A percentile compares a stretch with the other conserved stretches of the same genome.
These are phyloP conservation scores for Cartodere bifasciata DNA, from an alignment of 2,888 invertebrate genomes.

Conservation along the genomic window DNA sequence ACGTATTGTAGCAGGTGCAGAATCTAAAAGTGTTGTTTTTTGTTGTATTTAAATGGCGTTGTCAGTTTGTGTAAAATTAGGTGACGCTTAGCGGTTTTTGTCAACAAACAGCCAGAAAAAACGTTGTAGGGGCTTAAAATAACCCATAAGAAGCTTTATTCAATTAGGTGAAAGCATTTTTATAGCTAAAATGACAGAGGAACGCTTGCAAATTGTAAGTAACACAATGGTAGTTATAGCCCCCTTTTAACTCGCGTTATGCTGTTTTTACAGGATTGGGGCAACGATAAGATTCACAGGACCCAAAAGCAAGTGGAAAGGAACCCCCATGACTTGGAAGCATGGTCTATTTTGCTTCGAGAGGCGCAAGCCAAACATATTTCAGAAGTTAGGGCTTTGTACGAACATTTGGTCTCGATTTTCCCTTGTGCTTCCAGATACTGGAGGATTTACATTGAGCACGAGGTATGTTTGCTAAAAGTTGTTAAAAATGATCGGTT, in stretches of 20 bases:
- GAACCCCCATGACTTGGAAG: slow-evolving; percentile 89
- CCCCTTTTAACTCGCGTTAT: slow-evolving; percentile 1
- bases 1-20: too few relatives aligned
- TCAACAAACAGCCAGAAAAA: too few relatives aligned
- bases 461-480: slow-evolving; percentile 54
- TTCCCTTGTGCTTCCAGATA: slow-evolving; percentile 95
- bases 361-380: slow-evolving; percentile 83
- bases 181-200: slow-evolving; percentile 18
- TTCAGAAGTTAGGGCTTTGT: slow-evolving; percentile 81
- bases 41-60: too few relatives aligned
- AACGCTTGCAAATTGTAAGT: slow-evolving; percentile 23
- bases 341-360: slow-evolving; percentile 91
- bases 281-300: slow-evolving; percentile 69
- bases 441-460: slow-evolving; percentile 98
- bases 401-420: slow-evolving; percentile 85
- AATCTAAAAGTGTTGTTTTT: too few relatives aligned
- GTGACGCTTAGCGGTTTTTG: too few relatives aligned
- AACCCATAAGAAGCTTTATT: too few relatives aligned
- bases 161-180: too few relatives aligned
- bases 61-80: too few relatives aligned
- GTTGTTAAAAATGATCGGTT: background rate
- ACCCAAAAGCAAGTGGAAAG: slow-evolving; percentile 79
- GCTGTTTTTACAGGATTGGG: slow-evolving; percentile 59
- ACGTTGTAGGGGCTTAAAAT: too few relatives aligned
- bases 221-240: background rate